Base-by-base conservation (phyloP, 2,888 invertebrate genomes). In the Drosophila pegasa region DNA sequence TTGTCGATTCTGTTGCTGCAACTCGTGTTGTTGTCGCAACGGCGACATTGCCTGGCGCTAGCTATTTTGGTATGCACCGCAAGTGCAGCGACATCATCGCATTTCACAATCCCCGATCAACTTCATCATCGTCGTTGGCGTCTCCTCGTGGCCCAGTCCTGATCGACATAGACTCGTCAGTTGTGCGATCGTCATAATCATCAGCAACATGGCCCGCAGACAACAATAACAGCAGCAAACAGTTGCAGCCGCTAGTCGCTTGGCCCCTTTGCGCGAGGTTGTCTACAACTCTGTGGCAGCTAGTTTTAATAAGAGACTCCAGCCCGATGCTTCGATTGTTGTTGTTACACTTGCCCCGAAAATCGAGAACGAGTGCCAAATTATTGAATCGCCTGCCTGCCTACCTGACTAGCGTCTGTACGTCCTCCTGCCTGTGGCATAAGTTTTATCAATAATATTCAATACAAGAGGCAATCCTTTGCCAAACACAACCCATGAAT, bases 361-460 rank as follows among this genome's bases (percentile, higher is more conserved):
- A 62, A 67, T 41, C 45, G 51, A 67, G 59, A 64, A 63, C 50
- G 43, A 47, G 40, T 59, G 38, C 54, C 47, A 58, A 55, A 50
- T 67, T 85, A 85, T 88, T 86, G 88, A 78, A 79, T 75, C 67
- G 68, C 69, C 54, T 59, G 54, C 35, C 31, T 40, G 31, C 52
- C 65, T 64, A 62, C 41, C 54, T 48, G 63, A n/a, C 27, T 55
- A 12, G 12, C 25, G 65, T 57, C 56, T 52, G 62, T 8, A 31
- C 31, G 16, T 8, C 22, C 61, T 57, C 55, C 59, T 47, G 38
- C 27, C 35, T 35, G 62, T 64, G 82, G 63, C 74, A 82, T 71
- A 88, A 89, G 88, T 88, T 88, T 88, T 88, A 89, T 88, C 88
- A 88, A 88, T 88, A 88, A 83, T 80, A 83, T 80, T 75, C 80